Evolutionary conservation across 2,888 invertebrate species (phyloP), one percentile per base, ranked within the genome.

Genomic region (Limnephilus marmoratus): DNA sequence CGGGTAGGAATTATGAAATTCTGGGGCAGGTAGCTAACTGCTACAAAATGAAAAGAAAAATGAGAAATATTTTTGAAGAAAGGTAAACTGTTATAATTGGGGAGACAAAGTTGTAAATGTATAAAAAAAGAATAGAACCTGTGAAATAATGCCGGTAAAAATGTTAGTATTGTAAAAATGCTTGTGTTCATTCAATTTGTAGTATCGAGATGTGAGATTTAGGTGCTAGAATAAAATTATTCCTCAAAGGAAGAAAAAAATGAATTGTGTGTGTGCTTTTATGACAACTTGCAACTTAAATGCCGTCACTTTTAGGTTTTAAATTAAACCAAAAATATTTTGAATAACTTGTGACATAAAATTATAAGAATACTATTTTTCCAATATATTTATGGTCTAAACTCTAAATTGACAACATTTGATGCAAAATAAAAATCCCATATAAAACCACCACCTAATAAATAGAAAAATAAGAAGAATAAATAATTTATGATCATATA

Each of bases 371-470:
- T 34, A 82, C 18, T 34, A 13, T 82, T 82, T 82, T 82, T 31
- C 34, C 29, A 82, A 82, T 31, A 82, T 15, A 31, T 13, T 82
- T 31, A 31, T 31, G 31, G 29, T 82, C 2, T 18, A 82, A 34
- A 82, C 34, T 82, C 82, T 34, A 82, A 82, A 82, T 31, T 83
- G 83, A 83, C 83, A 83, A 83, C 37, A 83, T 83, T 83, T 34
- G 68, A 83, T 34, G 83, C 37, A 83, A 34, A 83, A 24, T 37
- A 41, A 82, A 37, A 37, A 83, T 37, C 83, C 83, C 83, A 37
- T 83, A 83, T 83, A 37, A 83, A 83, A 83, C 83, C 83, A 83
- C 24, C 83, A 83, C 83, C 83, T 49, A 49, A 45, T 86, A 86
- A 86, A 31, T 49, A 86, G n/a, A 86, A 24, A 86, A 18, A n/a